Conservation (phyloP, 2,888 invertebrate genomes). For the Deilephila porcellus region DNA sequence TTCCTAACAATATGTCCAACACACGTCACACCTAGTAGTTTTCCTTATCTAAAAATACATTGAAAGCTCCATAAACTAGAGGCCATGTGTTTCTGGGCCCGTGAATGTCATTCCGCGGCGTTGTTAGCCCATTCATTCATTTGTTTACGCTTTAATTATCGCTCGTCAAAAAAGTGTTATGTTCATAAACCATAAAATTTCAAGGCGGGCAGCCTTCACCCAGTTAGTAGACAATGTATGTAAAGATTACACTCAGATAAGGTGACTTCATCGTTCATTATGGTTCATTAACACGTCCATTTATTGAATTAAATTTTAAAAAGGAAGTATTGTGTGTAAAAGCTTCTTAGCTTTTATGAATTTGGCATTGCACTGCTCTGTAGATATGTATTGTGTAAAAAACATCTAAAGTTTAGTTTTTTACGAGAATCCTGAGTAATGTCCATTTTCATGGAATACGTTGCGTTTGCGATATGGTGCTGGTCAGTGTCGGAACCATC, state of each 20-base stretch:
- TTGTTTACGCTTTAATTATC: constrained; percentile 6
- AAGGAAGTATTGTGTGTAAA: neutral
- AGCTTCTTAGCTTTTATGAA: neutral
- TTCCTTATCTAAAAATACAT: neutral
- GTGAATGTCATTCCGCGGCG: neutral
- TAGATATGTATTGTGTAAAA: too few relatives aligned
- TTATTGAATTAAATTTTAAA: neutral
- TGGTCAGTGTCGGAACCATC: too few relatives aligned
- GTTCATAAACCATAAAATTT: constrained; percentile 15
- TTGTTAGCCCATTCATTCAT: neutral
- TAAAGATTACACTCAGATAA: constrained; percentile 20
- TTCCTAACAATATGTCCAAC: too few relatives aligned
- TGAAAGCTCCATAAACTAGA: neutral
- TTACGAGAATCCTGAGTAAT: too few relatives aligned
- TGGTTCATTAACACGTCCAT: neutral
- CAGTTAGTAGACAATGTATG: constrained; percentile 12
- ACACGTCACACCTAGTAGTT: too few relatives aligned
- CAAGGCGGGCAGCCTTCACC: constrained; percentile 19
- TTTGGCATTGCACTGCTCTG: too few relatives aligned
- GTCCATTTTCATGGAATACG: too few relatives aligned
- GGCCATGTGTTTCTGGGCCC: neutral
- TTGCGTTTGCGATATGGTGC: too few relatives aligned
- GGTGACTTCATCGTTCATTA: neutral
- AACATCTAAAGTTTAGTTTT: too few relatives aligned
- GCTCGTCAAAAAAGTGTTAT: constrained; percentile 9